These are phyloP conservation scores for Hipparchia sbordonii DNA, from an alignment of 2,888 invertebrate species.

Conservation along the genomic window DNA sequence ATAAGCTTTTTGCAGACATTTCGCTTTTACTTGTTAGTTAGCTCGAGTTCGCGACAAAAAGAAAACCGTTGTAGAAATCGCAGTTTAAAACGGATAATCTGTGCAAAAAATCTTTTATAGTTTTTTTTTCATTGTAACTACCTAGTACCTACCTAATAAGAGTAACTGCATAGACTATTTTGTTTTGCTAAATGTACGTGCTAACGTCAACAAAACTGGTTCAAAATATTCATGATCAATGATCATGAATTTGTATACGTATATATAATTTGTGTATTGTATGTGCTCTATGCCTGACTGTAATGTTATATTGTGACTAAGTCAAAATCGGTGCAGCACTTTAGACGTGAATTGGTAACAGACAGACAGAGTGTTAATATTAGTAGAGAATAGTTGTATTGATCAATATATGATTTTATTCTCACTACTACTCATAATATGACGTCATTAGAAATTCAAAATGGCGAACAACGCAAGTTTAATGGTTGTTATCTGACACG, in stretches of 20 bases:
- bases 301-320: too few relatives aligned
- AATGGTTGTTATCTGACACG: conserved; percentile 18
- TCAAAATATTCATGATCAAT: too few relatives aligned
- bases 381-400: not conserved
- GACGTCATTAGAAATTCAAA: conserved; percentile 19
- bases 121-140: not conserved
- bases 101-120: not conserved
- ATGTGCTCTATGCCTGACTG: too few relatives aligned
- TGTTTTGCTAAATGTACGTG: too few relatives aligned
- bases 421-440: not conserved
- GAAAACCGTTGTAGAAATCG: conserved; percentile 3
- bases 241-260: too few relatives aligned
- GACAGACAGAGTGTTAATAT: too few relatives aligned
- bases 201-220: too few relatives aligned
- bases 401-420: not conserved
- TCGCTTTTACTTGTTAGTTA: conserved; percentile 12
- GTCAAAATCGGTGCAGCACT: too few relatives aligned
- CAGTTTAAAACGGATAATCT: not conserved
- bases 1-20: conserved; percentile 16
- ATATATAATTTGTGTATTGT: too few relatives aligned
- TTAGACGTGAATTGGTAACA: too few relatives aligned
- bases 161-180: not conserved
- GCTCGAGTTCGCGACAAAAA: not conserved
- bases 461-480: conserved; percentile 11
- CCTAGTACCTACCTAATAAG: too few relatives aligned